Base-by-base conservation (phyloP, 2,888 invertebrate species). In the Eulithis prunata region DNA sequence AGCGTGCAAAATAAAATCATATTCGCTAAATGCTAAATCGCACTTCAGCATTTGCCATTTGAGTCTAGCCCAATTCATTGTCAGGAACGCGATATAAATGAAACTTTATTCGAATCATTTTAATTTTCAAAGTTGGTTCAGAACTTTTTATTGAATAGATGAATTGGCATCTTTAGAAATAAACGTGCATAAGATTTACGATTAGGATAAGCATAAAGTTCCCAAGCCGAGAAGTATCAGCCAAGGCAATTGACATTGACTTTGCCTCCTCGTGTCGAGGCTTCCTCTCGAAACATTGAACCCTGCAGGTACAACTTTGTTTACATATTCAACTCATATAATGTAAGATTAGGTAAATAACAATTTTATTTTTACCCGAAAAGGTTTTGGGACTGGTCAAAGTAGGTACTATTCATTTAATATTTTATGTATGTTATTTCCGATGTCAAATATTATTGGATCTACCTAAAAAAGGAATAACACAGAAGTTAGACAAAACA, bases 181-280 rank as follows among this genome's bases (percentile, higher is more conserved):
- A 58, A 59, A 60, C 64, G 56, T 64, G 64, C 56, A 56, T 45
- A 21, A 21, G 59, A 56, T 59, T 49, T 36, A 28, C 49, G 36
- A 11, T 49, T 41, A 53, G 46, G 58, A 58, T 64, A 64, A 60
- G 60, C 43, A 52, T 46, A 6, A 41, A 60, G 28, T 59, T 49
- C 56, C 57, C 43, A 52, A 46, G 52, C 54, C 32, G 32, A 32
- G 36, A 51, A 54, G 46, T 41, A 10, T 43, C 61, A 63, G 64
- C 64, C 64, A 59, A 73, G 67, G 75, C 75, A 81, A 76, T 83
- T 89, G 90, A 90, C 91, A 90, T 90, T 91, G 90, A 90, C 89
- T 88, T 89, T 90, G 89, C 66, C 68, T 70, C 66, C 69, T 56
- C 69, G 75, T 75, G 72, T 61, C 75, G 71, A 77, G 78, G 77